phyloP scores from a whole-genome alignment of 1,140 invertebrate genomes.

The Homarus americanus region DNA sequence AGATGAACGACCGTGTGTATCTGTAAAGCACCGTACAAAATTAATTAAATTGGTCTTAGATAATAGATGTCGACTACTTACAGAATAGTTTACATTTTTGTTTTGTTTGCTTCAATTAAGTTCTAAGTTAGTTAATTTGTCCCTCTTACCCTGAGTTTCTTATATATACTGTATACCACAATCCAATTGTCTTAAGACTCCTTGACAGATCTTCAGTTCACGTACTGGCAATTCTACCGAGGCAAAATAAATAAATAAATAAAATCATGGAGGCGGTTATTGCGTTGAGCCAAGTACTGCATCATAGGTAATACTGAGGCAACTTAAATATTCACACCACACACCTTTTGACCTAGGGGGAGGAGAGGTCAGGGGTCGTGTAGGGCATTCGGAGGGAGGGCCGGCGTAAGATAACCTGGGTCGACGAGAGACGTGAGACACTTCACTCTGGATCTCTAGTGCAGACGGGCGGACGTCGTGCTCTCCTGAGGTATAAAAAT shows the following conservation, averaged over 20 bases:
- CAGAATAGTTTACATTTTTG: not conserved
- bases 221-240: not conserved
- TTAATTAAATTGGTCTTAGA: not conserved
- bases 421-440: constrained; percentile 53
- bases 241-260: not conserved
- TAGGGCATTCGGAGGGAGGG: constrained; percentile 42
- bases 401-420: constrained; percentile 53
- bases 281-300: not conserved
- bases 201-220: not conserved
- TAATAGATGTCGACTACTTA: not conserved
- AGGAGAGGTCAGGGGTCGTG: constrained; percentile 51
- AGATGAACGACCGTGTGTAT: too few relatives aligned
- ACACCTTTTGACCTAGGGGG: constrained; percentile 54
- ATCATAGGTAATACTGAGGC: not conserved
- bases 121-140: too few relatives aligned
- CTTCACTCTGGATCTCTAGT: constrained; percentile 73
- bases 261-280: not conserved
- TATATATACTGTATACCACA: not conserved
- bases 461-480: constrained; percentile 64
- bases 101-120: too few relatives aligned
- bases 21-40: too few relatives aligned
- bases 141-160: not conserved
- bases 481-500: constrained; percentile 58
- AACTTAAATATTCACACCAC: not conserved
- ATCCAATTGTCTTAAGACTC: not conserved